Evolutionary conservation across 2,888 invertebrate genomes (phyloP), one percentile per base, ranked within the genome.

Genomic region (Monochamus alternatus): DNA sequence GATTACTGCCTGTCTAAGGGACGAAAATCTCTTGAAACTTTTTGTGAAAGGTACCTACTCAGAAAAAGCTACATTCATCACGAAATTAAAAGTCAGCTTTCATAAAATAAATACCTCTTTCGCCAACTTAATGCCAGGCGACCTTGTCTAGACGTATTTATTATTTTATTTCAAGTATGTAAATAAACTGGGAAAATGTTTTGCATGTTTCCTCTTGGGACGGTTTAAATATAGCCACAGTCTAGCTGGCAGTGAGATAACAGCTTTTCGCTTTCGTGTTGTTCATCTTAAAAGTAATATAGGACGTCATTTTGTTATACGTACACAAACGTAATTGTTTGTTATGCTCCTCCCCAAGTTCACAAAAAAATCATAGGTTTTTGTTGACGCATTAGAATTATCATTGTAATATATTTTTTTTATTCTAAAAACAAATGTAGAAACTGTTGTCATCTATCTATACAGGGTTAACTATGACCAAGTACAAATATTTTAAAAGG

Each of bases 101-200:
- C 14, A 44, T 43, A 14, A 44, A n/a, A 62, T 31, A 32, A 43
- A 63, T 44, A 31, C 10, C 44, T 22, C 44, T 63, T 63, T 59
- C 30, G 22, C n/a, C 5, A 9, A 3, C 44, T 63, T 63, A 63
- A 63, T 63, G 63, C 31, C 22, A 12, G n/a, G 44, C n/a, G 63
- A 14, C 63, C 22, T 63, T 44, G 63, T 63, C 63, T 63, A 63
- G 63, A 63, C 63, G 38, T 44, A 63, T 63, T 63, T 63, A 63
- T 63, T 63, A 63, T 63, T 22, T 63, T 63, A 63, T 43, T 44
- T 55, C n/a, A 55, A 63, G 63, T 63, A 63, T 44, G 63, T 44
- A 63, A 63, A 63, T 63, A 63, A 32, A 44, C 63, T 44, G 14
- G 38, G n/a, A 63, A 63, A 43, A 44, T 3, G 44, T 22, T 63